Evolutionary conservation across 2,113 vertebrate species (phyloP).

Genomic region (Mastomys natalensis): DNA sequence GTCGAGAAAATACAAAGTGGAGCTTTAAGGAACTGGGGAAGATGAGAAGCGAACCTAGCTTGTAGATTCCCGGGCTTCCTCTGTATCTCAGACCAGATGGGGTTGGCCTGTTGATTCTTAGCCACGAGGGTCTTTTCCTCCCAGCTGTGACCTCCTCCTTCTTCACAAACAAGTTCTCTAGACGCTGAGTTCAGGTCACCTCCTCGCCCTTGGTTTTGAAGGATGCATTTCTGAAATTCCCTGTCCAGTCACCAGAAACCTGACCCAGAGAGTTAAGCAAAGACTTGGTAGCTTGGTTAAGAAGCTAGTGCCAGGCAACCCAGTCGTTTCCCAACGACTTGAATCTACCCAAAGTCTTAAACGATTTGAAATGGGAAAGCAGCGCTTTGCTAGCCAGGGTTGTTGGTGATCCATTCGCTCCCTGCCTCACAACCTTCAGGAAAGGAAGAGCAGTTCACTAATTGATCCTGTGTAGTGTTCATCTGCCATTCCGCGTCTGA

Average conservation of each 20-base stretch:
- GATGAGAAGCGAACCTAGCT: slow-evolving; percentile 79
- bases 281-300: neutral
- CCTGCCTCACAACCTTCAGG: neutral
- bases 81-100: neutral
- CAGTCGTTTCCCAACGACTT: neutral
- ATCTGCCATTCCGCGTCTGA: neutral
- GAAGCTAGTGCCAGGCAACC: neutral
- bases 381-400: neutral
- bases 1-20: slow-evolving; percentile 84
- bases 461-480: neutral
- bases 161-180: neutral
- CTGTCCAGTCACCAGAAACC: neutral
- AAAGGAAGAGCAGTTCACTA: slow-evolving; percentile 9
- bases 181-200: neutral
- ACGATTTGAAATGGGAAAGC: slow-evolving; percentile 29
- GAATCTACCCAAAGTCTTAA: neutral
- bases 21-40: slow-evolving; percentile 89
- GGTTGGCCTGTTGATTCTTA: neutral
- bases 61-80: slow-evolving; percentile 23
- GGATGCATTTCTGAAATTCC: slow-evolving; percentile 48
- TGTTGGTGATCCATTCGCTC: neutral
- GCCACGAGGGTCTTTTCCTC: neutral
- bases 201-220: slow-evolving; percentile 24
- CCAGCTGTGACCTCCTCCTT: neutral
- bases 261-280: neutral